Percentiles rank a stretch among this genome's conserved stretches.
phyloP scores from a whole-genome alignment of 64 coral and sea anemone genomes.

The Platygyra sinensis region DNA sequence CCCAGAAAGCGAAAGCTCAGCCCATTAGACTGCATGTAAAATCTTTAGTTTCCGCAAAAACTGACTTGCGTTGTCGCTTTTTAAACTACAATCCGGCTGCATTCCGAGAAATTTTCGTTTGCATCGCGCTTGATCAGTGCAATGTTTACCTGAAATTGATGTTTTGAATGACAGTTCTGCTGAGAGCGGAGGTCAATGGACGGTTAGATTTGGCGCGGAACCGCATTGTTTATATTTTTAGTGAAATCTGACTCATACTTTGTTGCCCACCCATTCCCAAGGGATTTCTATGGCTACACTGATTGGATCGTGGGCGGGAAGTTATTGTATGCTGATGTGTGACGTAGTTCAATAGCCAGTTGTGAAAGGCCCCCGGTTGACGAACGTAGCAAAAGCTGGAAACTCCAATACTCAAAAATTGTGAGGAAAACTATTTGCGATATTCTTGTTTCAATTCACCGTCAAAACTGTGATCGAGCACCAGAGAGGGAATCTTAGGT shows the following conservation, averaged over 20 bases:
- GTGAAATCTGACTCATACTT: conserved; percentile 42
- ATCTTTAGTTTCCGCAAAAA: not conserved
- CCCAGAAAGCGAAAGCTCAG: conserved; percentile 31
- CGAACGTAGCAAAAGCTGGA: conserved; percentile 36
- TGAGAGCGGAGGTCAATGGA: not conserved
- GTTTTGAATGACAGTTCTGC: conserved; percentile 3
- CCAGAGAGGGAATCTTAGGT: not conserved
- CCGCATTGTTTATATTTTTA: conserved; percentile 52
- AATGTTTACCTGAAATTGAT: conserved; percentile 13
- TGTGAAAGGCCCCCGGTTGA: conserved; percentile 56
- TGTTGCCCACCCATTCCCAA: conserved; percentile 54
- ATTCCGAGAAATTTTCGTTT: conserved; percentile 5
- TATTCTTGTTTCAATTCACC: not conserved
- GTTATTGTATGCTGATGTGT: conserved; percentile 31
- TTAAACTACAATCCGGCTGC: not conserved
- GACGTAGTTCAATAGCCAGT: conserved; percentile 45
- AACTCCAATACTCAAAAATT: conserved; percentile 31
- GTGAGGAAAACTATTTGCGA: not conserved
- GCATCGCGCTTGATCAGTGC: not conserved
- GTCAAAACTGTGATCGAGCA: conserved; percentile 24
- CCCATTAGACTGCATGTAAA: conserved; percentile 2
- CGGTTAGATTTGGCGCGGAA: conserved; percentile 32
- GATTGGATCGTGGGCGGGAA: conserved; percentile 40
- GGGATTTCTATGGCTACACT: conserved; percentile 23
- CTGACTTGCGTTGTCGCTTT: not conserved